These are phyloP conservation scores for Chloroclystis v-ata DNA, from an alignment of 2,888 invertebrate species.

Conservation along the genomic window DNA sequence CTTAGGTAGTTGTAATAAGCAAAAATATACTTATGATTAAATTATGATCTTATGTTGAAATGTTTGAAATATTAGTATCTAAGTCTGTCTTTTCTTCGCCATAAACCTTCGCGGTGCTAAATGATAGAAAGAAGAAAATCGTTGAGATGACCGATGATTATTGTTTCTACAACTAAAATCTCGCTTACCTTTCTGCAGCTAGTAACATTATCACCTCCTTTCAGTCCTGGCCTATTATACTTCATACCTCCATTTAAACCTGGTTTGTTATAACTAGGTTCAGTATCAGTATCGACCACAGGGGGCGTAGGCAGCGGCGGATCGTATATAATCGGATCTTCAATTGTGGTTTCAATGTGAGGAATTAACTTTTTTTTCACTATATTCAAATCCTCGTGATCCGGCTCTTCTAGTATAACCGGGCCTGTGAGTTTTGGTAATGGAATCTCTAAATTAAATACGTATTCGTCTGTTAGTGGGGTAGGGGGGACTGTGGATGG, in stretches of 20 bases:
- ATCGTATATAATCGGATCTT: constrained; percentile 52
- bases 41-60: no score
- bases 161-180: no score
- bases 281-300: constrained; percentile 38
- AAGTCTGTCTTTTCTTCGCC: no score
- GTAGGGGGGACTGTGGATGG: constrained; percentile 57
- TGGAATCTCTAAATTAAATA: constrained; percentile 56
- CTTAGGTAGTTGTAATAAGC: no score
- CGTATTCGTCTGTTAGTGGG: constrained; percentile 65
- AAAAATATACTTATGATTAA: no score
- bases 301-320: constrained; percentile 56
- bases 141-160: no score
- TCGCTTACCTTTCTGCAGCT: constrained; percentile 16
- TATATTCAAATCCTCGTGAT: constrained; percentile 54
- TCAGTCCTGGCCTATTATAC: constrained; percentile 36
- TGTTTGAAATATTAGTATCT: no score
- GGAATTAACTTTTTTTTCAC: constrained; percentile 61
- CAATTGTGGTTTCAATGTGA: constrained; percentile 55
- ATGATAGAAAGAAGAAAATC: no score
- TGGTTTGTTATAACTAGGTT: constrained; percentile 34
- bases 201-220: constrained; percentile 21
- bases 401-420: constrained; percentile 35
- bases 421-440: constrained; percentile 51
- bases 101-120: no score
- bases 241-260: background rate